A percentile compares a stretch with the other conserved stretches of the same genome.
phyloP scores from a whole-genome alignment of 2,797 vertebrate genomes.

The Tadarida brasiliensis region DNA sequence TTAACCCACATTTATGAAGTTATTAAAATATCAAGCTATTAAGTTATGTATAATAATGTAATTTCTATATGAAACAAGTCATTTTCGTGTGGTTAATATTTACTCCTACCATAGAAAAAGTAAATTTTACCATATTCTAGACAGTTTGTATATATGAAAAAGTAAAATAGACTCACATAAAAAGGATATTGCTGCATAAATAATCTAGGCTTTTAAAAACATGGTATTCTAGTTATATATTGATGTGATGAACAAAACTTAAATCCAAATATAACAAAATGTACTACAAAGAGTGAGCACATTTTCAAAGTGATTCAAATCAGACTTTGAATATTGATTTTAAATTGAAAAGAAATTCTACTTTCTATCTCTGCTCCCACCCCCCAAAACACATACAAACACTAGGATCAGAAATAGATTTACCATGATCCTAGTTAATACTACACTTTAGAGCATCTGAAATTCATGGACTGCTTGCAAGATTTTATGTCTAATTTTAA shows the following conservation, averaged over 20 bases:
- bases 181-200: background rate
- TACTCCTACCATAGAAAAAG: background rate
- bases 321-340: background rate
- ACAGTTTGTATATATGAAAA: background rate
- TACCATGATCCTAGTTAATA: background rate
- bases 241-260: background rate
- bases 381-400: background rate
- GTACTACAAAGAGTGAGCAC: background rate
- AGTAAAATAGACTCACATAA: background rate
- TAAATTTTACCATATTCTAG: background rate
- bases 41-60: background rate
- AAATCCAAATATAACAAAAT: background rate
- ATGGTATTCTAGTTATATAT: background rate
- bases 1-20: background rate
- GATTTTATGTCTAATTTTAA: background rate
- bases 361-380: background rate
- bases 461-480: background rate
- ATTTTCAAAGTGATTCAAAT: background rate
- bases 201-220: background rate
- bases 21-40: background rate
- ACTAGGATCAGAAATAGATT: background rate
- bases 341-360: background rate
- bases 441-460: background rate
- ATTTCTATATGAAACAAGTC: background rate
- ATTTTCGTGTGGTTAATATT: background rate